These are phyloP conservation scores for Kryptopterus vitreolus DNA, from an alignment of 2,797 vertebrate species.

Conservation along the genomic window DNA sequence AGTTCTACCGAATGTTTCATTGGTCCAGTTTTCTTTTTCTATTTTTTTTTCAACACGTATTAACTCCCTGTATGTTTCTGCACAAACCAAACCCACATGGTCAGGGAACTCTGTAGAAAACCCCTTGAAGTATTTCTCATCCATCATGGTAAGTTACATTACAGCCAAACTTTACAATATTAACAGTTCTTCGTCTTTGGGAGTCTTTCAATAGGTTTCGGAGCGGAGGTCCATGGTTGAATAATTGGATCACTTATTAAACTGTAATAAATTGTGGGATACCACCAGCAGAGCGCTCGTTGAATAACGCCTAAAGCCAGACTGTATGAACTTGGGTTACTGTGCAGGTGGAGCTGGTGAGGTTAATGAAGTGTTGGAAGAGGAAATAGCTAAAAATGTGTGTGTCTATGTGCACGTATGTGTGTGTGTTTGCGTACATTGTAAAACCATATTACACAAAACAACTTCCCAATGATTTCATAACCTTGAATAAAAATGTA, in stretches of 20 bases:
- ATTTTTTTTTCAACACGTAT: background rate
- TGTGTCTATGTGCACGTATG: too few species aligned
- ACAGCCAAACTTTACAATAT: conserved; percentile 19
- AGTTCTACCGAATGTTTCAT: background rate
- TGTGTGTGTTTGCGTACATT: conserved; percentile 8
- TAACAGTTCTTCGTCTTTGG: background rate
- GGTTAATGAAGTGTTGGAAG: conserved; percentile 22
- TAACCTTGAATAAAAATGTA: conserved; percentile 28
- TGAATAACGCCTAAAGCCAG: conserved; percentile 21
- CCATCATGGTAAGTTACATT: background rate
- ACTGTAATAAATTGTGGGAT: conserved; percentile 13
- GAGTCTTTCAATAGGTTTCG: background rate
- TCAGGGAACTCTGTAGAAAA: conserved; percentile 1
- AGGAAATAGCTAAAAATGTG: conserved; percentile 17
- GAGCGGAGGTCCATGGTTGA: conserved; percentile 3
- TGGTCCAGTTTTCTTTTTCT: too few species aligned
- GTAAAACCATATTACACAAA: conserved; percentile 1
- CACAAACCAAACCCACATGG: background rate
- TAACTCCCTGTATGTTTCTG: background rate
- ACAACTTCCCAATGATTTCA: conserved; percentile 1
- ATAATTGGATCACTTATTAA: conserved; percentile 29
- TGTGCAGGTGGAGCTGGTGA: conserved; percentile 24
- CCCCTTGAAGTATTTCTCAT: background rate
- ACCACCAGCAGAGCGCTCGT: conserved; percentile 5
- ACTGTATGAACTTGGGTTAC: conserved; percentile 27